Evolutionary conservation across 2,797 vertebrate species (phyloP), one percentile per base, ranked within the genome.

Genomic region (Liparis tanakae): DNA sequence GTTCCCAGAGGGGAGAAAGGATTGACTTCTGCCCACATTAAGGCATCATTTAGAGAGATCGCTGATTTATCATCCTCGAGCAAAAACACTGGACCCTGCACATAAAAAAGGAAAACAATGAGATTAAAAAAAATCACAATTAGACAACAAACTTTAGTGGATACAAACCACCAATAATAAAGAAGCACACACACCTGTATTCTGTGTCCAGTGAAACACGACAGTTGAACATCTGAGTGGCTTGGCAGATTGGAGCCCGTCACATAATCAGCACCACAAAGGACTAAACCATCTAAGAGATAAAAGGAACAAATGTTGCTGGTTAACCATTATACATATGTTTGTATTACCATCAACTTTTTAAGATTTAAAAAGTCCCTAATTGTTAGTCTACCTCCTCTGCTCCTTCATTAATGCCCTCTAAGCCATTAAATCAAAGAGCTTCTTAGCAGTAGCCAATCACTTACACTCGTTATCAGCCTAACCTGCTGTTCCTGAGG

Each of bases 21-120:
- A 84, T 99, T 99, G 72, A 99, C 98, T 85, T 99, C 99, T 41
- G 97, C 97, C 98, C 98, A 99, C 98, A 99, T 99, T 74, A 99
- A 87, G 61, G 98, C 98, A 59, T 99, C 98, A 6, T 99, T 99
- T 64, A 98, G 90, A 7, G 98, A 97, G 89, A 99, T 91, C 1
- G 96, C 91, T 1, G 98, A 99, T 89, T 99, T 99, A 43, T 96
- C 96, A 14, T 99, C 98, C 91, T 99, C 98, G 57, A 99, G 95
- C 78, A 98, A 93, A 91, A 96, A 98, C 56, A 97, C 96, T 0
- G 98, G 96, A 55, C 98, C 98, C 98, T 92, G 79, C 14, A 34
- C 6, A 43, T 20, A 6, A 59, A 10, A 69, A 48, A 20, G 44
- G 22, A 25, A 62, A n/a, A 56, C 1, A 33, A 53, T 50, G 2